Percentiles rank a stretch among this genome's conserved stretches.
phyloP scores from a whole-genome alignment of 2,113 vertebrate species.

The Pipra filicauda region DNA sequence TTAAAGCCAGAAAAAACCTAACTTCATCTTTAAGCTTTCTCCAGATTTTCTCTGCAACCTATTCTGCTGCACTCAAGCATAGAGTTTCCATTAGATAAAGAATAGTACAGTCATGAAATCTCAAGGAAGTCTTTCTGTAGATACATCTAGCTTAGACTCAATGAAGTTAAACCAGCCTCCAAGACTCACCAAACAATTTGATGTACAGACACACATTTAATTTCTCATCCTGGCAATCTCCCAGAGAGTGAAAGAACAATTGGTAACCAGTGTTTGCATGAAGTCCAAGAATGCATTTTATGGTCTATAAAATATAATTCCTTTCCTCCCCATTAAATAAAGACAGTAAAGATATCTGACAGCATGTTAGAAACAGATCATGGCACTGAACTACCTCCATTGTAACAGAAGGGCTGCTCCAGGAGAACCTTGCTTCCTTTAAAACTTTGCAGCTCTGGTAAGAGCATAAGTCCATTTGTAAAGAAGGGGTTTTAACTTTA shows the following conservation, averaged over 20 bases:
- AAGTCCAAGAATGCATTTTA: constrained; percentile 63
- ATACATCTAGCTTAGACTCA: neutral
- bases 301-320: constrained; percentile 58
- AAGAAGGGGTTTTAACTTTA: neutral
- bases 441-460: constrained; percentile 8
- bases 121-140: neutral
- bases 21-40: neutral
- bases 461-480: neutral
- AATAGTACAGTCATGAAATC: neutral
- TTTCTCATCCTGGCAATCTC: constrained; percentile 16
- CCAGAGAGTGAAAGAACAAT: constrained; percentile 33
- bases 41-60: neutral
- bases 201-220: constrained; percentile 27
- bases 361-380: neutral
- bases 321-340: constrained; percentile 43
- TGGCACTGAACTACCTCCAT: neutral
- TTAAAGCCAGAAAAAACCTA: rapidly evolving
- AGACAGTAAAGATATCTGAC: constrained; percentile 54
- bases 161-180: neutral
- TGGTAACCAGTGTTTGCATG: constrained; percentile 49
- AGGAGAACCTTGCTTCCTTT: constrained; percentile 39
- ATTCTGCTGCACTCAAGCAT: neutral
- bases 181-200: neutral
- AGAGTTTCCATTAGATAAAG: neutral
- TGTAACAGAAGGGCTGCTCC: neutral